Evolutionary conservation across 2,113 vertebrate genomes (phyloP).

Genomic region (Piprites chloris): DNA sequence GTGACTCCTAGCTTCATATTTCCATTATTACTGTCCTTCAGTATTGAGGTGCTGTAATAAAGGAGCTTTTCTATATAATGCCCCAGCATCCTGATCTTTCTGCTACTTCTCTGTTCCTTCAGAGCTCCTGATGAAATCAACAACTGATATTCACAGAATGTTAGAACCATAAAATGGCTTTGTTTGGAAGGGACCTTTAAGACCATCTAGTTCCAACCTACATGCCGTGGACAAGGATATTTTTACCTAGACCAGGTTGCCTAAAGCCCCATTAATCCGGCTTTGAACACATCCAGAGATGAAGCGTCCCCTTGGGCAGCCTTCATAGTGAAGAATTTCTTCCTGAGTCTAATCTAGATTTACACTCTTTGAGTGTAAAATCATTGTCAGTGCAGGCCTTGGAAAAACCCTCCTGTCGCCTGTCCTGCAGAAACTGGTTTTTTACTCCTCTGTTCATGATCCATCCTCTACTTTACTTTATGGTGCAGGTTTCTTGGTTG

Average conservation of each 20-base stretch:
- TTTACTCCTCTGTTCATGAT: background rate
- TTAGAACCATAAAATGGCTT: background rate
- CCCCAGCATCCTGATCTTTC: background rate
- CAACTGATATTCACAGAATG: background rate
- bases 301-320: background rate
- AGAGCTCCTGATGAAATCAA: background rate
- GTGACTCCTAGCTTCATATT: background rate
- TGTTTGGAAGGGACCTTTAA: background rate
- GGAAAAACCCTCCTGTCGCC: background rate
- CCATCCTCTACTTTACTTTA: background rate
- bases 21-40: background rate
- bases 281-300: background rate
- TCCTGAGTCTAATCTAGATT: background rate
- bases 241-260: background rate
- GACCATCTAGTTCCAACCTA: background rate
- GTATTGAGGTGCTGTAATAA: background rate
- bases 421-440: background rate
- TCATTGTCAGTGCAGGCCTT: background rate
- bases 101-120: background rate
- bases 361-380: background rate
- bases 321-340: background rate
- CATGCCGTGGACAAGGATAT: background rate
- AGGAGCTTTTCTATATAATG: background rate
- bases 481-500: background rate
- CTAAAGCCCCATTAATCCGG: background rate